Conservation (phyloP, 2,797 vertebrate genomes). For the Cirrhinus mrigala region DNA sequence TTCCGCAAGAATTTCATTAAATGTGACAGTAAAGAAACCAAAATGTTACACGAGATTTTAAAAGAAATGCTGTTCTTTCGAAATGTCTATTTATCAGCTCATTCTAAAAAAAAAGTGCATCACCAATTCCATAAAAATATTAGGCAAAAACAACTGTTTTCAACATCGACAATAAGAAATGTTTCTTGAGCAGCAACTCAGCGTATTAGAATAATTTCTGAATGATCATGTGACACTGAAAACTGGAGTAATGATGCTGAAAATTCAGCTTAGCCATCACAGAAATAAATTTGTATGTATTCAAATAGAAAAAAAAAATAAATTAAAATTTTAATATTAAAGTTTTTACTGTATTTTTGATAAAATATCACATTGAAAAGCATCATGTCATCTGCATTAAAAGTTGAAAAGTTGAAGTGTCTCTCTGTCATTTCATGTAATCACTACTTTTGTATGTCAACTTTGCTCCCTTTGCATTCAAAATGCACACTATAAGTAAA, state of each 20-base stretch:
- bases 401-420: neutral
- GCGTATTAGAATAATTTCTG: neutral
- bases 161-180: neutral
- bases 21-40: neutral
- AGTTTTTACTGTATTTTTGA: neutral
- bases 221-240: neutral
- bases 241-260: too few relatives aligned
- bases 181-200: neutral
- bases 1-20: neutral
- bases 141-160: too few relatives aligned
- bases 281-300: neutral
- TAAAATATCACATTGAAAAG: too few relatives aligned
- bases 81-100: neutral
- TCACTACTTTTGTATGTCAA: neutral
- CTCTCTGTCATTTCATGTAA: neutral
- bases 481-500: neutral
- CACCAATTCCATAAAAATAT: too few relatives aligned
- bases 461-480: neutral
- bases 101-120: too few relatives aligned
- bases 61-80: neutral
- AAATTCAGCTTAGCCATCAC: neutral
- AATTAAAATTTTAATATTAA: too few relatives aligned
- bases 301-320: too few relatives aligned
- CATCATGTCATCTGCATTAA: neutral
- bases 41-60: neutral